Base-by-base conservation (phyloP, 2,113 vertebrate species). In the Clarias batrachus region DNA sequence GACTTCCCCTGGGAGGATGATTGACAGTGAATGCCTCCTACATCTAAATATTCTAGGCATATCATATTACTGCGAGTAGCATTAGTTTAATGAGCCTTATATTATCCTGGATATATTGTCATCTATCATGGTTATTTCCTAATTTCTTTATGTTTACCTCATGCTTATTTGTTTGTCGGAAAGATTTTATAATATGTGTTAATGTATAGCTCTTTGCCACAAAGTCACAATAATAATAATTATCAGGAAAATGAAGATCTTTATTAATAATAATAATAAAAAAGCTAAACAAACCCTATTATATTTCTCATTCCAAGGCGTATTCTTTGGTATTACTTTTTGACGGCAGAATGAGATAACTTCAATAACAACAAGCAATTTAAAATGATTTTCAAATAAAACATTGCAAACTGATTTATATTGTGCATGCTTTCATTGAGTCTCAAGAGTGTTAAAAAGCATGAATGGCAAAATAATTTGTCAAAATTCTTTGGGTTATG, bases 81-180 rank as follows among this genome's bases (percentile, higher is more conserved):
- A 27, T 73, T 66, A 62, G 68, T 84, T 86, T 16, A 86, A 57
- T 17, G 23, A 84, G 41, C 25, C 68, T 30, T 60, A 17, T 63
- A 52, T 52, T 54, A n/a, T 54, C 11, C 73, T 71, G 16, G 16
- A 71, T 59, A 11, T 37, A 48, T 48, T 73, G 16, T 41, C 25
- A 76, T n/a, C 21, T 11, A 52, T 3, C 14, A 33, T 33, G 3
- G 13, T 59, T 63, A n/a, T 54, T 54, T 81, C 65, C 54, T 41
- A 10, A 54, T 30, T 63, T 62, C 0, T 63, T 81, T 62, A 12
- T 81, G 23, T 41, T 63, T 23, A 41, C 33, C 37, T 7, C 30
- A 8, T 48, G 48, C 48, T 48, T 8, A 48, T 12, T 81, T 23
- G 21, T 21, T 23, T 19, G 59, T 62, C 59, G n/a, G 63, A 65